Evolutionary conservation across 2,797 vertebrate genomes (phyloP), one percentile per base, ranked within the genome.

Genomic region (Arnoldichthys spilopterus): DNA sequence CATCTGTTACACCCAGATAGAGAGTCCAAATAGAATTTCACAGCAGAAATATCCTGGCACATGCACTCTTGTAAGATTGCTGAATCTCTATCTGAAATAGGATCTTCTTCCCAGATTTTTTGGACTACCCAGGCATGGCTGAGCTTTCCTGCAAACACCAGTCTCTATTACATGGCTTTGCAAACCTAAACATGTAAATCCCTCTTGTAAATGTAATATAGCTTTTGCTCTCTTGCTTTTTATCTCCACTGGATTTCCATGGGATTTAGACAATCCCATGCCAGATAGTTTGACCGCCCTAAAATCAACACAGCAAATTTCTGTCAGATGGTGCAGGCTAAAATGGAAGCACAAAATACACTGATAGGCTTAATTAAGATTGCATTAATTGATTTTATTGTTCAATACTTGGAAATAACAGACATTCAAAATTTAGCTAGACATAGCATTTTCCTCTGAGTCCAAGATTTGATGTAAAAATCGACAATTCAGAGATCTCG

Each of bases 121-220:
- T 58, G 18, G 22, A 69, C 51, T 59, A 59, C 47, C 40, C 54
- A 70, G 54, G 43, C 67, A 70, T 28, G 66, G 37, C 76, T 34
- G n/a, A 59, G 54, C 53, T 61, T 72, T 53, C 28, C 56, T 62
- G 28, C 59, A 70, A 77, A 77, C 66, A 68, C 40, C 49, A 16
- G 40, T 32, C 34, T 77, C 76, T 49, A 70, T 77, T 71, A 62
- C 67, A 70, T 71, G 76, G 54, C 54, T 62, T 71, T 77, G 22
- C 67, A 20, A 70, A 70, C 67, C 66, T 70, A 77, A 77, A 71
- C 76, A 77, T 77, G 56, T 49, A 69, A 70, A 77, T 62, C 76
- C 54, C 37, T 47, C 56, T 62, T 70, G 75, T 9, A 61, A 77
- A 77, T 77, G 32, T 70, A 61, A 59, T 59, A 34, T 32, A 15